Conservation (phyloP, 2,113 vertebrate genomes). For the Cichladusa arquata region DNA sequence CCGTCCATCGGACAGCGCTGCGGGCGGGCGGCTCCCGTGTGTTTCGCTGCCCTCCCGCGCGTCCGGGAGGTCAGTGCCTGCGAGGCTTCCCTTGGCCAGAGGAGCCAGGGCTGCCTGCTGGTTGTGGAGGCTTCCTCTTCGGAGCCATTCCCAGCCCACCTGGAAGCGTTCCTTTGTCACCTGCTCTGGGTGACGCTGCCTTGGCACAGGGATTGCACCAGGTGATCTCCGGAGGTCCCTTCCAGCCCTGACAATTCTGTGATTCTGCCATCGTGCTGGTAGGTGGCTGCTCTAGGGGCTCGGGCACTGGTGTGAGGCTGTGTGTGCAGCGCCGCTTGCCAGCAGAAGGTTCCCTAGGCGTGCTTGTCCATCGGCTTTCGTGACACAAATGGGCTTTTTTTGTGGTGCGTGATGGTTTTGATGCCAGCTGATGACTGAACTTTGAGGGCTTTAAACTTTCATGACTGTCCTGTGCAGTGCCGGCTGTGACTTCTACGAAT, state of each 20-base stretch:
- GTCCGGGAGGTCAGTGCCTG: not conserved
- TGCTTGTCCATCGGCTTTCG: accelerated
- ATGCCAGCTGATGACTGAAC: not conserved
- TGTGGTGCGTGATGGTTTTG: not conserved
- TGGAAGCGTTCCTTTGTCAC: not conserved
- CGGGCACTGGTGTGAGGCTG: accelerated
- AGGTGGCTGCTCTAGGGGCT: not conserved
- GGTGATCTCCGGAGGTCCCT: not conserved
- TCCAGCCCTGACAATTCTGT: not conserved
- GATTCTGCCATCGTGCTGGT: not conserved
- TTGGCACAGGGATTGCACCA: not conserved
- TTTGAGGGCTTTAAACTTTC: not conserved
- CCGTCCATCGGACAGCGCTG: not conserved
- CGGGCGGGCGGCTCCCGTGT: not conserved
- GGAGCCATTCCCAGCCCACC: not conserved
- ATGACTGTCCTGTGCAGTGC: not conserved
- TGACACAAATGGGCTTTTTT: not conserved
- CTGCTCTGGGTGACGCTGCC: not conserved
- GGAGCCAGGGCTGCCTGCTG: not conserved
- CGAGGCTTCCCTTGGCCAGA: not conserved
- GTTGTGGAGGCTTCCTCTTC: not conserved
- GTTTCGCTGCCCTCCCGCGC: not conserved
- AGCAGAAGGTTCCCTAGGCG: not conserved
- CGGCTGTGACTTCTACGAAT: not conserved
- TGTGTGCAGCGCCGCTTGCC: not conserved